phyloP scores from a whole-genome alignment of 1,140 invertebrate genomes.

The Drosophila kanapiae region DNA sequence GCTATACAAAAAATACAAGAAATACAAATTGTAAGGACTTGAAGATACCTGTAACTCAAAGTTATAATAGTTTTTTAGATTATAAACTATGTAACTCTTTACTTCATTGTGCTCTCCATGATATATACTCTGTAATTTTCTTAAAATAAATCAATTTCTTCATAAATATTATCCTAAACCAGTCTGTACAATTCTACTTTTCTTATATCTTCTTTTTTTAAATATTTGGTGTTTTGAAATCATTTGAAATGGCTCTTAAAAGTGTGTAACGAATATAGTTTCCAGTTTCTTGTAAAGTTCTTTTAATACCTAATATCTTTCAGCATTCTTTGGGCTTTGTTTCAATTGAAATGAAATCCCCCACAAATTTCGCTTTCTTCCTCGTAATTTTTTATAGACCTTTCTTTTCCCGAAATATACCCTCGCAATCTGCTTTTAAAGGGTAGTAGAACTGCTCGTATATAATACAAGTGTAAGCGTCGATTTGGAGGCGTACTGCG shows the following conservation, averaged over 20 bases:
- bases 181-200: background rate
- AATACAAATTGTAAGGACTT: background rate
- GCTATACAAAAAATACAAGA: slow-evolving; percentile 13
- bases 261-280: background rate
- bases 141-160: no score
- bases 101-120: no score
- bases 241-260: background rate
- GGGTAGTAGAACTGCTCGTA: slow-evolving; percentile 16
- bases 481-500: slow-evolving; percentile 57
- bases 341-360: background rate
- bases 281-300: no score
- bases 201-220: background rate
- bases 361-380: background rate
- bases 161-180: no score
- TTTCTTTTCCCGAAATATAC: background rate
- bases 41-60: background rate
- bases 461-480: slow-evolving; percentile 62
- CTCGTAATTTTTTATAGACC: no score
- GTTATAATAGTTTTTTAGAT: no score
- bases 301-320: no score
- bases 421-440: background rate
- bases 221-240: background rate
- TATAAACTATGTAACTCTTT: background rate
- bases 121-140: background rate
- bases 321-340: background rate